A percentile compares a stretch with the other conserved stretches of the same genome.
These are phyloP conservation scores for Stratiomys singularior DNA, from an alignment of 2,888 invertebrate genomes.

Conservation along the genomic window DNA sequence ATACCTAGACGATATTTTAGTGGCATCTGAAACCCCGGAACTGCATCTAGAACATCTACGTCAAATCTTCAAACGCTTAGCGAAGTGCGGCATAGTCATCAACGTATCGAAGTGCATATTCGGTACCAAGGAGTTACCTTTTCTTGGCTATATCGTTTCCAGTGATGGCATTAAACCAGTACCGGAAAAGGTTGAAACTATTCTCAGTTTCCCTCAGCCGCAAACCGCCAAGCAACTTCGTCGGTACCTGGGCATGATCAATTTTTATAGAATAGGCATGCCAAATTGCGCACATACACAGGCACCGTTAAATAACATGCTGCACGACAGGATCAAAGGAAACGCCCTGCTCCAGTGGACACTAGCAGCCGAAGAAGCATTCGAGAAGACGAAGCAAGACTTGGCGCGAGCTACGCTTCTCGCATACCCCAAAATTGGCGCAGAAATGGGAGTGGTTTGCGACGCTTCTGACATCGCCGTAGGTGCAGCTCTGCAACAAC, in stretches of 20 bases:
- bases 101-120: constrained; percentile 53
- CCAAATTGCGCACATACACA: background rate
- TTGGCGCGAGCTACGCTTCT: no score
- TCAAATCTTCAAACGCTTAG: constrained; percentile 52
- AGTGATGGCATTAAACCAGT: constrained; percentile 29
- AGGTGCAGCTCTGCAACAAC: constrained; percentile 55
- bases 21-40: constrained; percentile 53
- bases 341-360: background rate
- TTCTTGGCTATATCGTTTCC: constrained; percentile 25
- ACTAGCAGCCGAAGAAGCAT: background rate
- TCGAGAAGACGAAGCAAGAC: background rate
- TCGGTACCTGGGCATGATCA: constrained; percentile 70
- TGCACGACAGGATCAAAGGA: background rate
- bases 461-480: constrained; percentile 54
- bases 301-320: background rate
- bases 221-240: constrained; percentile 45
- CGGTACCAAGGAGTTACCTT: constrained; percentile 43
- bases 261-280: background rate
- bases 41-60: constrained; percentile 54
- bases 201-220: constrained; percentile 35
- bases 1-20: constrained; percentile 57
- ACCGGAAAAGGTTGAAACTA: constrained; percentile 36
- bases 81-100: constrained; percentile 51
- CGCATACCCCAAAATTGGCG: constrained; percentile 23
- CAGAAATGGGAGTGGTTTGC: background rate